A percentile compares a stretch with the other conserved stretches of the same genome.
phyloP scores from a whole-genome alignment of 2,888 invertebrate genomes.

The Xanthorhoe designata region DNA sequence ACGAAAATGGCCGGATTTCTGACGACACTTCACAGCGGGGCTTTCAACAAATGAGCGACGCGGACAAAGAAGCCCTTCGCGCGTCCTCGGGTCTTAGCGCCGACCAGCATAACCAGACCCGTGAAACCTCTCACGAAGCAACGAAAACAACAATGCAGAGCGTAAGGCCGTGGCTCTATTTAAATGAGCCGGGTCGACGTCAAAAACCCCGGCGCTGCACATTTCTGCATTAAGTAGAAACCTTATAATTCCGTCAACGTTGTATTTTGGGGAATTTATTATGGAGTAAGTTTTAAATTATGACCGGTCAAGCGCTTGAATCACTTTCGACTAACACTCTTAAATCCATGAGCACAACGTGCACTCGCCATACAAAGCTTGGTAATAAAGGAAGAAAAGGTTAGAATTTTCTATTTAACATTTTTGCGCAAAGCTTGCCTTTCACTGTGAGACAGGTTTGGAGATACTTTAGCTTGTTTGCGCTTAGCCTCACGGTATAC shows the following conservation, averaged over 20 bases:
- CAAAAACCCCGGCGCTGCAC: slow-evolving; percentile 55
- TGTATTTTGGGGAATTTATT: slow-evolving; percentile 4
- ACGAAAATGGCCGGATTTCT: slow-evolving; percentile 68
- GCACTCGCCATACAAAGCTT: too few species aligned
- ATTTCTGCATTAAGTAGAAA: slow-evolving; percentile 54
- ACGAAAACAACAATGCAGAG: slow-evolving; percentile 49
- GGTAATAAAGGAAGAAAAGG: neutral
- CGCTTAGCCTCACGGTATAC: neutral
- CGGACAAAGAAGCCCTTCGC: slow-evolving; percentile 69
- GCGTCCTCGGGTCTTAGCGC: slow-evolving; percentile 55
- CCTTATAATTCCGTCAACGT: slow-evolving; percentile 19
- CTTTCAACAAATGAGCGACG: slow-evolving; percentile 79
- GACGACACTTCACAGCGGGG: slow-evolving; percentile 67
- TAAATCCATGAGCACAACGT: too few species aligned
- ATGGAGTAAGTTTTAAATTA: neutral
- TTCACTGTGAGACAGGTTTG: neutral
- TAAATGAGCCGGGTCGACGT: slow-evolving; percentile 50
- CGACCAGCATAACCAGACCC: slow-evolving; percentile 49
- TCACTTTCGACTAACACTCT: too few species aligned
- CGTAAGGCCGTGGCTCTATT: slow-evolving; percentile 52
- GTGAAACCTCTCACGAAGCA: slow-evolving; percentile 42
- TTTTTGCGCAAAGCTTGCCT: neutral
- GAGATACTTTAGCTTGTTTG: neutral
- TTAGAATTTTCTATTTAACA: neutral
- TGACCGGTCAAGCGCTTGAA: neutral